Conservation (phyloP, 1,140 invertebrate species). For the Lethocerus indicus region DNA sequence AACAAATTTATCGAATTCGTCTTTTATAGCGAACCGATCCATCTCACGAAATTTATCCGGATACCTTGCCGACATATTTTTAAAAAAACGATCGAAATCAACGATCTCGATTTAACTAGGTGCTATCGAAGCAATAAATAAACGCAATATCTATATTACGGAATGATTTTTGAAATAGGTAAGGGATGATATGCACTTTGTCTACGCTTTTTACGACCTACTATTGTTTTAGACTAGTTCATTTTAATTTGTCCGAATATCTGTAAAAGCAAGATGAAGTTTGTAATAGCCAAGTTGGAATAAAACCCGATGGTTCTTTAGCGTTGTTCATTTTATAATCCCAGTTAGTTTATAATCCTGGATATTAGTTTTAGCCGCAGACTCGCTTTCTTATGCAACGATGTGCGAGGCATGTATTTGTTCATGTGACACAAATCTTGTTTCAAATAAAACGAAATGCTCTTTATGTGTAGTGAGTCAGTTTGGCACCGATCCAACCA, state of each 20-base stretch:
- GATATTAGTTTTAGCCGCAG: too few relatives aligned
- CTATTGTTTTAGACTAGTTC: constrained; percentile 5
- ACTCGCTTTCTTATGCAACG: too few relatives aligned
- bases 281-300: constrained; percentile 7
- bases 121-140: constrained; percentile 3
- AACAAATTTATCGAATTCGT: constrained; percentile 1
- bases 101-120: not conserved
- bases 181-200: not conserved
- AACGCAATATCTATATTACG: not conserved
- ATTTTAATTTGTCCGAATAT: constrained; percentile 3
- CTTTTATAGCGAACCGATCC: not conserved
- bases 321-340: too few relatives aligned
- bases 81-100: constrained; percentile 1
- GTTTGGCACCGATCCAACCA: too few relatives aligned
- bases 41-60: not conserved
- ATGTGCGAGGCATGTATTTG: too few relatives aligned
- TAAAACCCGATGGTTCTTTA: too few relatives aligned
- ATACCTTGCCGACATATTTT: constrained; percentile 9
- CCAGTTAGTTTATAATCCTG: too few relatives aligned
- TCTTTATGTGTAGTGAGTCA: too few relatives aligned
- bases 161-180: not conserved
- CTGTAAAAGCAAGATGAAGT: constrained; percentile 6
- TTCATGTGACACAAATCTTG: too few relatives aligned
- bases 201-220: constrained; percentile 4
- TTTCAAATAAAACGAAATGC: too few relatives aligned